These are phyloP conservation scores for Chloropsis hardwickii DNA, from an alignment of 2,113 vertebrate species.

Conservation along the genomic window DNA sequence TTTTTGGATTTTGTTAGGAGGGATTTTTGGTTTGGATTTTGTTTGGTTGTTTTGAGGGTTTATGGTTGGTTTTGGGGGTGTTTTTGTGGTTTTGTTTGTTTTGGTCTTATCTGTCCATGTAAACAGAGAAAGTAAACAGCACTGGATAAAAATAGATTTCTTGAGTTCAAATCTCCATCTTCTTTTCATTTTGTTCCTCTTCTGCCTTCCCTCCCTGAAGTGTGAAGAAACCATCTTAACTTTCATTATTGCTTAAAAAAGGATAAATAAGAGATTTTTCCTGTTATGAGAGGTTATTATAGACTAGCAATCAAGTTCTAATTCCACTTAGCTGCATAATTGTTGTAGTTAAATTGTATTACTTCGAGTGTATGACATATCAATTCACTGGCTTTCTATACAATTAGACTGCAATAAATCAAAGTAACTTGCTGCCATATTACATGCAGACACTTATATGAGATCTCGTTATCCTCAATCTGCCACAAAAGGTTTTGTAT, in stretches of 20 bases:
- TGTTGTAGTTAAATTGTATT: conserved; percentile 32
- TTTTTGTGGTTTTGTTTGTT: not conserved
- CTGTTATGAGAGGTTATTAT: not conserved
- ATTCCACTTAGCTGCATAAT: not conserved
- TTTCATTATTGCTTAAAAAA: not conserved
- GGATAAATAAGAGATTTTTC: not conserved
- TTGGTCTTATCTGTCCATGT: not conserved
- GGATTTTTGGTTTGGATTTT: too few relatives aligned
- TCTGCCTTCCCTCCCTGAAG: not conserved
- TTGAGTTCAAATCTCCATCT: not conserved
- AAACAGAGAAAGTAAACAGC: not conserved
- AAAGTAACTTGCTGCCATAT: conserved; percentile 29
- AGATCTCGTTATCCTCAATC: not conserved
- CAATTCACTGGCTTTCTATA: not conserved
- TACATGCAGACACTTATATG: not conserved
- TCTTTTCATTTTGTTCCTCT: not conserved
- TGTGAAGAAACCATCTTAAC: not conserved
- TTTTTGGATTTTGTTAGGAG: not conserved
- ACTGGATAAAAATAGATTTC: not conserved
- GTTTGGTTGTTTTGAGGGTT: not conserved
- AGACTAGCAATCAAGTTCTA: not conserved
- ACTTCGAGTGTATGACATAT: not conserved
- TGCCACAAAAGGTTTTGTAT: not conserved
- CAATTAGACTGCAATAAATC: conserved; percentile 32
- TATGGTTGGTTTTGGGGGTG: accelerated